Evolutionary conservation across 2,113 vertebrate species (phyloP).

Genomic region (Pandion haliaetus): DNA sequence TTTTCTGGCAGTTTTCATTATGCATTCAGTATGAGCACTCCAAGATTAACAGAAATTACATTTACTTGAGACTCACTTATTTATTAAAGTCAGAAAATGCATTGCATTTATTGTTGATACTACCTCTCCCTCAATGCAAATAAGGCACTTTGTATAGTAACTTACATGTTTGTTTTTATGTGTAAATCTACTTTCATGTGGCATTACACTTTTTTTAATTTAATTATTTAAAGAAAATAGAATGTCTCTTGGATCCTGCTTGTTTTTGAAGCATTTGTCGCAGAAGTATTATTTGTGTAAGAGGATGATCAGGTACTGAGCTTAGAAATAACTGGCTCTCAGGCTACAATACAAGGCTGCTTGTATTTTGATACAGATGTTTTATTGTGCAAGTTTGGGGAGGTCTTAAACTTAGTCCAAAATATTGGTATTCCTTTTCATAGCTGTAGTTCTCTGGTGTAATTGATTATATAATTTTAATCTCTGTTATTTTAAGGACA

Average conservation of each 20-base stretch:
- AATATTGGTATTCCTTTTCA: background rate
- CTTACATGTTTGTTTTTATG: background rate
- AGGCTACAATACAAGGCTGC: background rate
- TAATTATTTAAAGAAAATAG: constrained; percentile 21
- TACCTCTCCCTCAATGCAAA: constrained; percentile 39
- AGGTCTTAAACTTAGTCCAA: background rate
- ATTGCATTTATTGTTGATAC: background rate
- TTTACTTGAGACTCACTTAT: background rate
- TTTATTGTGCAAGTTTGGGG: background rate
- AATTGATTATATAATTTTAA: background rate
- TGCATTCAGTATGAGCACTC: background rate
- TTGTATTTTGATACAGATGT: background rate
- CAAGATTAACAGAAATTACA: background rate
- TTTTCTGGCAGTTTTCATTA: too few species aligned
- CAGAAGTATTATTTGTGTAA: background rate
- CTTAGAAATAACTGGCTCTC: background rate
- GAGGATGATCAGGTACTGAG: background rate
- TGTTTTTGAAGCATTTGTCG: background rate
- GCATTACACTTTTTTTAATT: background rate
- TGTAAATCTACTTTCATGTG: background rate
- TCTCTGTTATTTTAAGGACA: background rate
- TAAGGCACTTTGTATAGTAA: constrained; percentile 31
- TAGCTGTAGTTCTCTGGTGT: constrained; percentile 1
- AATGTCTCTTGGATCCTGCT: background rate
- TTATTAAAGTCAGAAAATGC: background rate